Evolutionary conservation across 2,113 vertebrate genomes (phyloP), one percentile per base, ranked within the genome.

Genomic region (Myrmecobius fasciatus): DNA sequence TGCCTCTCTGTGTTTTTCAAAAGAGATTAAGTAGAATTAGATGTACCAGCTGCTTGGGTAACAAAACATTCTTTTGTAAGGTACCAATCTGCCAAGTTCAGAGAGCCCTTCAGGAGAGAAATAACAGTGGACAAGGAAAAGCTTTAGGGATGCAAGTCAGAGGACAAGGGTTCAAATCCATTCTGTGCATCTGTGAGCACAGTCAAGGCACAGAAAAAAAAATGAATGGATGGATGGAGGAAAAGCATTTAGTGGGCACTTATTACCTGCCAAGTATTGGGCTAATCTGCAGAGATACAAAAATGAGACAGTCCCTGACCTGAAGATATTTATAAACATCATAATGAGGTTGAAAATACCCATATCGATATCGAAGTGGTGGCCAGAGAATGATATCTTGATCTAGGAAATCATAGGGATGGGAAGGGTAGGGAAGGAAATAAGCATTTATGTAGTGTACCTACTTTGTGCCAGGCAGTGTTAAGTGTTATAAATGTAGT

Each of bases 1-100:
- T 98, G 96, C 95, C 93, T 97, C 94, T 96, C 93, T 98, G 98
- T 96, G 96, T 96, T 96, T 98, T 97, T 98, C 97, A 96, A 46
- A 96, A 94, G 92, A 96, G 89, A 93, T 47, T 93, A 97, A 98
- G 96, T 92, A 97, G 98, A 96, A 98, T 98, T 98, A 97, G 97
- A 98, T 97, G 98, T 98, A 96, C 97, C 97, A 95, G 98, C 98
- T 97, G 98, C 97, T 97, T 95, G 97, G 95, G 97, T 98, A 98
- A 98, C 96, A 98, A 95, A 98, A 97, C 96, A 95, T 96, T 96
- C 94, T 9, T 0, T 93, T 22, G 91, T 83, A 89, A 53, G 96
- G 94, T 96, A 91, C 91, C 36, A 91, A 51, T 90, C 53, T 56
- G 53, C 25, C 53, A 91, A 52, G 95, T 95, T 52, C 53, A 92